Evolutionary conservation across 2,888 invertebrate species (phyloP).

Genomic region (Bellardia bayeri): DNA sequence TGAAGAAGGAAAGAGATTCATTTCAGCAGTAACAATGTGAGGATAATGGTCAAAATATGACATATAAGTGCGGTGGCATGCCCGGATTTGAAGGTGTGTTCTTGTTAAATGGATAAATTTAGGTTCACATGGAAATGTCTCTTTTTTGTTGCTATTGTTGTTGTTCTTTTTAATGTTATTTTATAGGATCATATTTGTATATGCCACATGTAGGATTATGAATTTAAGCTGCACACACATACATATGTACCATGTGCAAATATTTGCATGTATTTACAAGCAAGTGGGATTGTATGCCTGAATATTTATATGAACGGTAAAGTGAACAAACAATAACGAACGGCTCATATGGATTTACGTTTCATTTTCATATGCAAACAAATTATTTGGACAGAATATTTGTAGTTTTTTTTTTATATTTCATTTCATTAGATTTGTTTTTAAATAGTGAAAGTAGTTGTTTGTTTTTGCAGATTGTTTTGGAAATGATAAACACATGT

Average conservation of each 20-base stretch:
- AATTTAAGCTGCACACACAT: slow-evolving; percentile 52
- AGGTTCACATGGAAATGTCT: slow-evolving; percentile 28
- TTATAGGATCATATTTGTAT: slow-evolving; percentile 52
- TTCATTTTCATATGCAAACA: slow-evolving; percentile 41
- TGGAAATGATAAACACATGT: slow-evolving; percentile 37
- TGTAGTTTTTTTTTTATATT: slow-evolving; percentile 11
- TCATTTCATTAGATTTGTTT: background rate
- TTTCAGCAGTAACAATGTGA: slow-evolving; percentile 46
- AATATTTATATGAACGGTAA: slow-evolving; percentile 29
- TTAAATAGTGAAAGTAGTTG: background rate
- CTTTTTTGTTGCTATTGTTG: slow-evolving; percentile 9
- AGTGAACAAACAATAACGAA: slow-evolving; percentile 36
- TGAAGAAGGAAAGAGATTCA: slow-evolving; percentile 25
- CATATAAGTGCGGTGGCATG: slow-evolving; percentile 31
- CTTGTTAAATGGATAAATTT: slow-evolving; percentile 43
- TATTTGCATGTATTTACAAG: background rate
- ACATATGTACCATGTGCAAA: background rate
- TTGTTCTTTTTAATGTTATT: background rate
- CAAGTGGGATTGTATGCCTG: too few relatives aligned
- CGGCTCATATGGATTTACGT: slow-evolving; percentile 55
- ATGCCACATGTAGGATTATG: slow-evolving; percentile 64
- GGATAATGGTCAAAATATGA: slow-evolving; percentile 48
- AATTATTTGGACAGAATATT: slow-evolving; percentile 39
- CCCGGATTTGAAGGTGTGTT: slow-evolving; percentile 65
- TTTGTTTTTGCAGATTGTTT: background rate